These are phyloP conservation scores for Salvator merianae DNA, from an alignment of 2,113 vertebrate genomes.

Conservation along the genomic window DNA sequence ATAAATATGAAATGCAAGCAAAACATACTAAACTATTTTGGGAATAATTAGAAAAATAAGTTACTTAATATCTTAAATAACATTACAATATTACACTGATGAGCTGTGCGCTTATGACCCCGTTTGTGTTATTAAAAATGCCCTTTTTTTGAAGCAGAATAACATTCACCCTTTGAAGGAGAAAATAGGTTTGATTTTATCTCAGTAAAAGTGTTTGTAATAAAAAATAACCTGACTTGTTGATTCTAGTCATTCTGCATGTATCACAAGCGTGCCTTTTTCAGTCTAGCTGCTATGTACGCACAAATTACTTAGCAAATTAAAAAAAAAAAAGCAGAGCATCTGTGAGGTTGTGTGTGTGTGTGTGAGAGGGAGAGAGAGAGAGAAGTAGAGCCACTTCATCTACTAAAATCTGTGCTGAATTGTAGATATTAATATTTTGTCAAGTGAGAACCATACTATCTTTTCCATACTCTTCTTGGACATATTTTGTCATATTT, in stretches of 20 bases:
- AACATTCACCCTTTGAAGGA: slow-evolving; percentile 76
- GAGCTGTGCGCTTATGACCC: slow-evolving; percentile 64
- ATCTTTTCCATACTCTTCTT: slow-evolving; percentile 46
- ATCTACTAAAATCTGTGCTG: slow-evolving; percentile 64
- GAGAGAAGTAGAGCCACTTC: slow-evolving; percentile 65
- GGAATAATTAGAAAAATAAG: slow-evolving; percentile 74
- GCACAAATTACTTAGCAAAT: slow-evolving; percentile 47
- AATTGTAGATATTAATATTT: slow-evolving; percentile 56
- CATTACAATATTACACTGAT: slow-evolving; percentile 68
- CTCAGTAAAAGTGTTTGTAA: slow-evolving; percentile 65
- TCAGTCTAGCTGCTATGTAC: slow-evolving; percentile 57
- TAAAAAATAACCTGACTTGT: slow-evolving; percentile 71
- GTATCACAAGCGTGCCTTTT: slow-evolving; percentile 59
- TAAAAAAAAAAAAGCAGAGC: slow-evolving; percentile 43
- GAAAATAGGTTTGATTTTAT: slow-evolving; percentile 69
- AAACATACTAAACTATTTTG: slow-evolving; percentile 67
- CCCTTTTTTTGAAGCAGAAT: slow-evolving; percentile 63
- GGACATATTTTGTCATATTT: slow-evolving; percentile 64
- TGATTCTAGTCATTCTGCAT: slow-evolving; percentile 63
- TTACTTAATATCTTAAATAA: slow-evolving; percentile 71
- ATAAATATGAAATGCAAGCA: slow-evolving; percentile 66
- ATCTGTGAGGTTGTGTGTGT: slow-evolving; percentile 26
- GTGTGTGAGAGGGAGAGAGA: background rate
- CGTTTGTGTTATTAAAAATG: slow-evolving; percentile 63
- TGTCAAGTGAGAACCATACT: slow-evolving; percentile 58